Conservation (phyloP, 92 coral and sea anemone species). For the Porites cylindrica region DNA sequence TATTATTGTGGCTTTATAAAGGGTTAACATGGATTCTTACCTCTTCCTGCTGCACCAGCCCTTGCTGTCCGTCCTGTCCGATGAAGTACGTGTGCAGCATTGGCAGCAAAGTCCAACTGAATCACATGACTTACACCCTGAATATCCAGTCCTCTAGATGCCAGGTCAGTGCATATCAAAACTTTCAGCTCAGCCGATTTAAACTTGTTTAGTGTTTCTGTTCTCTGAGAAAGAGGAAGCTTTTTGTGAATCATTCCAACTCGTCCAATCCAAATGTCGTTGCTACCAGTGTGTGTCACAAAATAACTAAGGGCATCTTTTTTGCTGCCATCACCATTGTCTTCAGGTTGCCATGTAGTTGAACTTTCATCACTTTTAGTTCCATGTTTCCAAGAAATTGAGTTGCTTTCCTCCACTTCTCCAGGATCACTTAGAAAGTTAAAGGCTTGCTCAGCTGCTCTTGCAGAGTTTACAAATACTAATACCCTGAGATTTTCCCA, state of each 20-base stretch:
- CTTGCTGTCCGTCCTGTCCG: conserved; percentile 97
- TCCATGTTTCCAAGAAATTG: conserved; percentile 16
- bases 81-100: conserved; percentile 89
- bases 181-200: conserved; percentile 71
- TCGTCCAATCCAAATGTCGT: conserved; percentile 54
- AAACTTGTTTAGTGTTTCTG: conserved; percentile 70
- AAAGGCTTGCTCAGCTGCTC: conserved; percentile 67
- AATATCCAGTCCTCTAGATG: conserved; percentile 94
- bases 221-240: conserved; percentile 67
- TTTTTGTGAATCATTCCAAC: conserved; percentile 84
- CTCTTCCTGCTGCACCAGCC: conserved; percentile 88
- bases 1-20: not conserved
- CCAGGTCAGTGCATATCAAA: conserved; percentile 92
- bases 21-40: conserved; percentile 32
- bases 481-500: conserved; percentile 68
- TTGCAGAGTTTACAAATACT: conserved; percentile 86
- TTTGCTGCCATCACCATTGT: not conserved
- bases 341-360: not conserved
- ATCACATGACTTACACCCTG: conserved; percentile 93
- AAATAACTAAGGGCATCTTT: too few species aligned
- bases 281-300: conserved; percentile 43
- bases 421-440: conserved; percentile 67
- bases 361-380: conserved; percentile 13
- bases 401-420: conserved; percentile 30
- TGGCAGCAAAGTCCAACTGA: conserved; percentile 93